These are phyloP conservation scores for Limanda limanda DNA, from an alignment of 2,113 vertebrate genomes.

Conservation along the genomic window DNA sequence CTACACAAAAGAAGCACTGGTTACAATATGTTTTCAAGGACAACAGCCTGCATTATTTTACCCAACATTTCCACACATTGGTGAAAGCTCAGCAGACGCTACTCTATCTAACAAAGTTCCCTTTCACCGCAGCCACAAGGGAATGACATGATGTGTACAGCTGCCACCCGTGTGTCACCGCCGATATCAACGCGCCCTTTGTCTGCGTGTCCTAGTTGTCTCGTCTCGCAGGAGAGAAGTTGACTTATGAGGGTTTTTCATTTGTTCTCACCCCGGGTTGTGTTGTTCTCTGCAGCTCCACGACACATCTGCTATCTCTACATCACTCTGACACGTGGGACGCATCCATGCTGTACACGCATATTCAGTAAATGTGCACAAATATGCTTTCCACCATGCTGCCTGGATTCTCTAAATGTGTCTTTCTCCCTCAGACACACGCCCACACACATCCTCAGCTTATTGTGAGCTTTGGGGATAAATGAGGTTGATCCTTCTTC, in stretches of 20 bases:
- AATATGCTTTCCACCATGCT: background rate
- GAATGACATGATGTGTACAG: conserved; percentile 71
- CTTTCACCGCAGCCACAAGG: conserved; percentile 49
- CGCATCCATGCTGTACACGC: too few relatives aligned
- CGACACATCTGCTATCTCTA: conserved; percentile 18
- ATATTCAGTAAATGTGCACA: background rate
- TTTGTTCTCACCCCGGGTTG: conserved; percentile 39
- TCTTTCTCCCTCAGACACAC: conserved; percentile 1
- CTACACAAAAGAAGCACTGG: background rate
- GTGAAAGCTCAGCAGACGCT: conserved; percentile 32
- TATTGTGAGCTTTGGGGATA: conserved; percentile 45
- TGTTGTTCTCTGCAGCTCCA: conserved; percentile 37
- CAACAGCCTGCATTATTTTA: conserved; percentile 31
- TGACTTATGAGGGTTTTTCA: conserved; percentile 56
- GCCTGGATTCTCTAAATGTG: background rate
- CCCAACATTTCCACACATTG: conserved; percentile 2
- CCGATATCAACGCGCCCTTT: conserved; percentile 62
- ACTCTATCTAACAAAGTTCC: conserved; percentile 54
- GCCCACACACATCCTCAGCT: conserved; percentile 14
- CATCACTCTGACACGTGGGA: conserved; percentile 7
- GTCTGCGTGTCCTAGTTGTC: conserved; percentile 61
- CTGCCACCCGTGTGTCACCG: conserved; percentile 68
- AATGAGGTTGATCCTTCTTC: conserved; percentile 64
- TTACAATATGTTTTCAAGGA: conserved; percentile 22
- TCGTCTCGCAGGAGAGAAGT: conserved; percentile 46